Base-by-base conservation (phyloP, 2,113 vertebrate species). In the Brachirus orientalis region DNA sequence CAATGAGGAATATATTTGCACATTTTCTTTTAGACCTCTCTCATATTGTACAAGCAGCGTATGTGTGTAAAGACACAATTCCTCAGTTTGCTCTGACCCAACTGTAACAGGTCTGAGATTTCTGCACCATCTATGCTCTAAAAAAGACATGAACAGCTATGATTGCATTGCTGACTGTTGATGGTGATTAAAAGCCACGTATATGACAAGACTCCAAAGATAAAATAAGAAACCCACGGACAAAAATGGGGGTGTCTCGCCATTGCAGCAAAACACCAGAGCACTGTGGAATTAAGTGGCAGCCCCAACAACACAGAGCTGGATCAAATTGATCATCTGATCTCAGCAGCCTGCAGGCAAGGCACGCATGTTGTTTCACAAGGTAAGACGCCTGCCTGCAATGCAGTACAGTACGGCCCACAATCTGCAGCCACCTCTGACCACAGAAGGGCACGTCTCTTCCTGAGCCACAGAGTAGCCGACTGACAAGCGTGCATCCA, bases 321-420 rank as follows among this genome's bases (percentile, higher is more conserved):
- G 79, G 72, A 89, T 86, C 75, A 82, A 86, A 90, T 86, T 88
- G 89, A 91, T 90, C 85, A 83, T 84, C 72, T 66, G 66, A 82
- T 86, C 69, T 79, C 10, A 12, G 52, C 75, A 74, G 77, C 69
- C 68, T 75, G 81, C 68, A 76, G 63, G 82, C 71, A 4, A 72
- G 73, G 76, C 78, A 80, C 53, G 63, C 83, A 86, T 84, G 77
- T 84, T 89, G 80, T 84, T 88, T 70, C 78, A 83, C 75, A 76
- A 87, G 85, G 86, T 88, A 85, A 77, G 73, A 72, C 8, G 72
- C 44, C 70, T 77, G 79, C 77, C 89, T 87, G 89, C 88, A 88
- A 73, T 88, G 88, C 87, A 90, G 86, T 64, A 76, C 65, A 60
- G 68, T 41, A 61, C 41, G 4, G 33, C 57, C 64, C 48, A 60